Evolutionary conservation across 2,113 vertebrate genomes (phyloP).

Genomic region (Azemiops feae): DNA sequence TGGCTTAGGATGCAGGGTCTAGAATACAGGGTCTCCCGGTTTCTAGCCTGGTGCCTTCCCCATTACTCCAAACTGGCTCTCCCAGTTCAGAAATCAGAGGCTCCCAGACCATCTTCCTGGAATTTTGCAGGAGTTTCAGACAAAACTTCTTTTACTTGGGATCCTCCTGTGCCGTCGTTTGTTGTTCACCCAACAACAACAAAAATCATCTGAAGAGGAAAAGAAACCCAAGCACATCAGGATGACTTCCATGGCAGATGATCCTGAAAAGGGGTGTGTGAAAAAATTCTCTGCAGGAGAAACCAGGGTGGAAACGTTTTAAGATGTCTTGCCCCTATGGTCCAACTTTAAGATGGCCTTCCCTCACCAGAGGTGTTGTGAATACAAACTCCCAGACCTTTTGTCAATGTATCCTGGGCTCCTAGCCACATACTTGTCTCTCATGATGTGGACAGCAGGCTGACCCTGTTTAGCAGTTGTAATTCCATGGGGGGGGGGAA

Average conservation of each 20-base stretch:
- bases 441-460: neutral
- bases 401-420: neutral
- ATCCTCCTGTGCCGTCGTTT: neutral
- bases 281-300: neutral
- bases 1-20: neutral
- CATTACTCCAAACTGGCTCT: neutral
- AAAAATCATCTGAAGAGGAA: neutral
- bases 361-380: neutral
- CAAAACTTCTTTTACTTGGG: neutral
- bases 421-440: neutral
- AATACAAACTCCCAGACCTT: neutral
- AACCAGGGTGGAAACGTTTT: neutral
- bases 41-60: neutral
- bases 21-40: neutral
- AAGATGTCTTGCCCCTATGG: neutral
- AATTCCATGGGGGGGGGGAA: neutral
- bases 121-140: neutral
- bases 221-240: neutral
- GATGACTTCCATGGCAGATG: neutral
- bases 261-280: neutral
- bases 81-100: neutral
- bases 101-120: neutral
- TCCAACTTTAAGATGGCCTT: neutral
- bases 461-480: neutral
- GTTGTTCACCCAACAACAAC: neutral